These are phyloP conservation scores for Reticulitermes lucifugus DNA, from an alignment of 2,888 invertebrate species.

Conservation along the genomic window DNA sequence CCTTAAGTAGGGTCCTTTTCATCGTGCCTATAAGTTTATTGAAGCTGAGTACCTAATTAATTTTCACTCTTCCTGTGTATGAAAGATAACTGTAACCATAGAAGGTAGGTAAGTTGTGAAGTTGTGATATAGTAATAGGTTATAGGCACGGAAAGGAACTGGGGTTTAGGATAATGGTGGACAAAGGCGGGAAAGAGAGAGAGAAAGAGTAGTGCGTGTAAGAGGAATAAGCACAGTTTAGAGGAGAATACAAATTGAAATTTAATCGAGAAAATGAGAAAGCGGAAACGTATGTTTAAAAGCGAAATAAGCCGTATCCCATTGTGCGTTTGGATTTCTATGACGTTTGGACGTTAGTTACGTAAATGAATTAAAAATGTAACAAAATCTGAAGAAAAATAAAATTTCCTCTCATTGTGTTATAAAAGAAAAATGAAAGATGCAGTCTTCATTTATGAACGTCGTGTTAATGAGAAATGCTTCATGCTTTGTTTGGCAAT, in stretches of 20 bases:
- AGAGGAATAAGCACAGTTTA: background rate
- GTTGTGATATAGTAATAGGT: background rate
- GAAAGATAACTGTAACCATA: no score
- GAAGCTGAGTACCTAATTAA: no score
- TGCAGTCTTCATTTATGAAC: background rate
- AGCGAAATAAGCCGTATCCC: background rate
- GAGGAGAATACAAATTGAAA: constrained; percentile 3
- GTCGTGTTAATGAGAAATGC: background rate
- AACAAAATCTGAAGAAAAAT: background rate
- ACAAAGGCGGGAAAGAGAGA: background rate
- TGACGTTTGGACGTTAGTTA: background rate
- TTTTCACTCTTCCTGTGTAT: no score
- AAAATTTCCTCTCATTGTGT: background rate
- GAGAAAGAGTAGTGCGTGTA: background rate
- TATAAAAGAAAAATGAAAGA: background rate
- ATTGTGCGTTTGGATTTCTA: background rate
- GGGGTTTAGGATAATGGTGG: background rate
- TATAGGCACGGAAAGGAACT: background rate
- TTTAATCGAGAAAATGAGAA: constrained; percentile 1
- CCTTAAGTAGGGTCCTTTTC: no score
- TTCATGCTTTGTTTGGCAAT: background rate
- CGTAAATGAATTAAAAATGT: background rate
- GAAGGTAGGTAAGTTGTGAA: background rate
- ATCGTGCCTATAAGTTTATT: no score
- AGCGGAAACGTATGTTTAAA: background rate